Evolutionary conservation across 2,888 invertebrate genomes (phyloP), one percentile per base, ranked within the genome.

Genomic region (Germaria angustata): DNA sequence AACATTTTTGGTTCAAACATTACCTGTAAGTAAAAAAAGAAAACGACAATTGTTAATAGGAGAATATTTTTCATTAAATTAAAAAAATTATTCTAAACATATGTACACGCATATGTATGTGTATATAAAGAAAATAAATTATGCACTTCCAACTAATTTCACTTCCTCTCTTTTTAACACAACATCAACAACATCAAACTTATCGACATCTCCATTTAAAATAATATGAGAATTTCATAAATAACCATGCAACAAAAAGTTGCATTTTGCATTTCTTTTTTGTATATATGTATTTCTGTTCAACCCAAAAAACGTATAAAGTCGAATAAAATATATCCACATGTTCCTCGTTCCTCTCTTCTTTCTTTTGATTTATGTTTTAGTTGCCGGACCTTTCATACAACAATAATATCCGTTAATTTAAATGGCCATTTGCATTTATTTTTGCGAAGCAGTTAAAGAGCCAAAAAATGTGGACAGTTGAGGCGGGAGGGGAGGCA

Each of bases 351-450:
- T 53, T 53, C 13, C 39, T n/a, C 15, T 32, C 34, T 63, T 73
- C 8, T 9, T 24, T 13, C 63, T 7, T n/a, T 32, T 65, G 75
- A 75, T 65, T 75, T 65, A 65, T 65, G 55, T 65, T 46, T 55
- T 46, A 41, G 65, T 46, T 46, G 17, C 44, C 65, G 65, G 65
- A 46, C 55, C 36, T 65, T 55, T 51, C 7, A 53, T 34, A 15
- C 53, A 72, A 63, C 55, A 69, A 61, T 61, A 63, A 77, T 69
- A 77, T 77, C 77, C 77, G 69, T 77, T 77, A 77, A 69, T 69
- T 77, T 63, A 69, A 55, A 69, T 61, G 44, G n/a, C n/a, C 53
- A 44, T 51, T 77, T 77, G 34, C 59, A 61, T 66, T 59, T 24
- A 55, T 66, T 39, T 66, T 75, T 75, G 57, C 57, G 34, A 20